Base-by-base conservation (phyloP, 2,113 vertebrate species). In the Callionymus lyra region DNA sequence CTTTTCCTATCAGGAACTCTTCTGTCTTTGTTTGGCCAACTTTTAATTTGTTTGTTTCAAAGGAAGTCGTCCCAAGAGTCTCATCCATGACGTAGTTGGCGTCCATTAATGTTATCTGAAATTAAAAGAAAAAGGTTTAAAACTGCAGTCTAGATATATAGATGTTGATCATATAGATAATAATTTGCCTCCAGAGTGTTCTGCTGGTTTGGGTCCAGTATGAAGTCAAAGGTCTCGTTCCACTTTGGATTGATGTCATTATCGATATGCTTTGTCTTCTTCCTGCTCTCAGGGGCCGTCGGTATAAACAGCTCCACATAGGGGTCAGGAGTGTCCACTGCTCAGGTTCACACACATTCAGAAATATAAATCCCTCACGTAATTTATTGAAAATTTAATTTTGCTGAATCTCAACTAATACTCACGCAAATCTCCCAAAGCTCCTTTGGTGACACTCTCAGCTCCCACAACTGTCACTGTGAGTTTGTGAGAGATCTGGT, bases 11-110 rank as follows among this genome's bases (percentile, higher is more conserved):
- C 41, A 77, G 81, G 62, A 97, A 87, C 15, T 80, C 69, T 59
- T 92, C 81, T 16, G 72, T 81, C 67, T 86, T 88, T 56, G 80
- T 87, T 65, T 91, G 87, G 50, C 91, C 93, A 34, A 91, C 62
- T 54, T 80, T 84, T 65, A 95, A 79, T 15, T 87, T 74, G 18
- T 82, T 84, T 44, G 97, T 73, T 21, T 83, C 77, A 54, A 90
- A 94, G 0, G 85, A 85, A 2, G 87, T 73, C 0, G 87, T 89
- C 21, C 95, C 95, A 33, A 99, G 84, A 6, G 87, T 94, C 74
- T 97, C 91, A 14, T 99, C 94, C 89, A 95, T 92, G 51, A 95
- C 85, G 0, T 97, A 97, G 79, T 96, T 99, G 62, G 93, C 93
- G 56, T 99, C 95, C 94, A 94, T 95, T 74, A 99, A 76, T 0